phyloP scores from a whole-genome alignment of 2,797 vertebrate genomes.

The Spinibarbus caldwelli region DNA sequence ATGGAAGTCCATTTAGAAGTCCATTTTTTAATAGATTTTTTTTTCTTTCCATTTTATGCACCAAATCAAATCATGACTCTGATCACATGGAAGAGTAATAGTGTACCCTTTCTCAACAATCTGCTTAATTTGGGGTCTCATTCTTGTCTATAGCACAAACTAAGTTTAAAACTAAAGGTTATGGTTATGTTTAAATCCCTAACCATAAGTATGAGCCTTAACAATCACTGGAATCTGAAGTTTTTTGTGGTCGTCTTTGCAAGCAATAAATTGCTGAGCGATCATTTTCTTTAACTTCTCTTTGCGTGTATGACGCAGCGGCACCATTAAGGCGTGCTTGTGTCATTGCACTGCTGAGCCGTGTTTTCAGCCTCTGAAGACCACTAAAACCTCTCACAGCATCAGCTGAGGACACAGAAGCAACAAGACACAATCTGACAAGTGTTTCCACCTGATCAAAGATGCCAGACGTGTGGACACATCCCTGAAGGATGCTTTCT shows the following conservation, averaged over 20 bases:
- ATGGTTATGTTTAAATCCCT: neutral
- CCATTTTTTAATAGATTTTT: too few species aligned
- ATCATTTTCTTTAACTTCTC: neutral
- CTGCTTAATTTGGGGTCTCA: neutral
- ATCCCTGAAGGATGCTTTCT: neutral
- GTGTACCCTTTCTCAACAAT: neutral
- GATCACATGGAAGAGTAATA: neutral
- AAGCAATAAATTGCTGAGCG: neutral
- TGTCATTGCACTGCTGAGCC: neutral
- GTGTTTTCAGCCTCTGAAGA: neutral
- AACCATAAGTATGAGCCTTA: too few species aligned
- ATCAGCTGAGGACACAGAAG: too few species aligned
- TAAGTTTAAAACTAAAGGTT: neutral
- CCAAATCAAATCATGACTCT: neutral
- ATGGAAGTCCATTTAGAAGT: too few species aligned
- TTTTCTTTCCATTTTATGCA: too few species aligned
- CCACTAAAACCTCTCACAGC: constrained; percentile 18
- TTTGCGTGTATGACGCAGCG: neutral
- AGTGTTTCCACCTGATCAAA: neutral
- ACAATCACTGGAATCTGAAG: neutral
- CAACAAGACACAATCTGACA: constrained; percentile 19
- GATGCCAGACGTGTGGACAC: neutral
- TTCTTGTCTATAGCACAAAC: too few species aligned
- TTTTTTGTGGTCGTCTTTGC: neutral
- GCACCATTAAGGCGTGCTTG: neutral